phyloP scores from a whole-genome alignment of 2,888 invertebrate species.

The Siphonodentalium dalli region DNA sequence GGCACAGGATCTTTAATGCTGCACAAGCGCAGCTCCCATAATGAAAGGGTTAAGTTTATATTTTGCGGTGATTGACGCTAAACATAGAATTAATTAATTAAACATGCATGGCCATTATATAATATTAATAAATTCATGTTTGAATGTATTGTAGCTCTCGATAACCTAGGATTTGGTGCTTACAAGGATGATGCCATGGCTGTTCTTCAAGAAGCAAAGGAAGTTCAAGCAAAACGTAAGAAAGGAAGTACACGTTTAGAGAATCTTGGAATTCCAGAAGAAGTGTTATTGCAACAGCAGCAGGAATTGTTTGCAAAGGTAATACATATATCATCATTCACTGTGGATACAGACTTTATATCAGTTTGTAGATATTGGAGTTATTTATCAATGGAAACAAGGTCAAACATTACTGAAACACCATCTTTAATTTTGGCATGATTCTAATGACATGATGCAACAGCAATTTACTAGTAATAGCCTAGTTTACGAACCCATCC shows the following conservation, averaged over 20 bases:
- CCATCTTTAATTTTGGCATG: not conserved
- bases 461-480: not conserved
- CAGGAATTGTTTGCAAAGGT: conserved; percentile 94
- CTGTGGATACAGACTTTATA: not conserved
- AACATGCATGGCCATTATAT: too few species aligned
- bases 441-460: not conserved
- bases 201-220: conserved; percentile 93
- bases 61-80: too few species aligned
- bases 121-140: not conserved
- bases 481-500: too few species aligned
- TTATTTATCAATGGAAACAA: not conserved
- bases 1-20: too few species aligned
- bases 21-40: too few species aligned
- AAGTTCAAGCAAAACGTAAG: conserved; percentile 90
- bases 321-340: conserved; percentile 5
- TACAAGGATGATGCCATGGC: conserved; percentile 95
- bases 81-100: too few species aligned
- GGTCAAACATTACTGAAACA: not conserved
- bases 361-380: not conserved
- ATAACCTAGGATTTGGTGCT: conserved; percentile 89
- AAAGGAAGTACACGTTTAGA: conserved; percentile 94
- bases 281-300: conserved; percentile 92
- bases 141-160: conserved; percentile 74
- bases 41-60: too few species aligned
- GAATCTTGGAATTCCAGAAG: conserved; percentile 98